Evolutionary conservation across 1,140 invertebrate genomes (phyloP), one percentile per base, ranked within the genome.

Genomic region (Drosophila trapezifrons): DNA sequence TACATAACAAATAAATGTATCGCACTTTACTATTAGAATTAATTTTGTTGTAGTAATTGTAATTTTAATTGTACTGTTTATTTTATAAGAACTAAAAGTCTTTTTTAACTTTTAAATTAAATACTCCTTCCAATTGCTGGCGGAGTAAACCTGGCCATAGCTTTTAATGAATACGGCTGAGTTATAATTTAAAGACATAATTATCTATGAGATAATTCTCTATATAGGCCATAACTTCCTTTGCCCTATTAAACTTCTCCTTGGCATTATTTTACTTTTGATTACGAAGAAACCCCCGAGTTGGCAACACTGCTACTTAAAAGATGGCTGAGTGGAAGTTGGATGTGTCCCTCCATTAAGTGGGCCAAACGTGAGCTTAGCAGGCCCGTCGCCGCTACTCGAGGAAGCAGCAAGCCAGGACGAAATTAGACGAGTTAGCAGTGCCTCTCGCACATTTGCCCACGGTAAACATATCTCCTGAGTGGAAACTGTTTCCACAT

Each of bases 391-490:
- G 40, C 42, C 49, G 60, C 32, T 71, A 63, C 74, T 77, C 46
- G 57, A 77, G 56, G 40, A 62, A 22, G 40, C 74, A 77, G 18
- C 75, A 70, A 27, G 57, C 57, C 74, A 46, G 49, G 52, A 65
- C 52, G 18, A 63, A 78, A 78, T 77, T 78, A 63, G 76, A 79
- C 71, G 60, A 76, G 52, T 66, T 55, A 47, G 46, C 59, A 64
- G 17, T 43, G 71, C 77, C 52, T 84, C 62, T 63, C 63, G 32
- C 67, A 73, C 70, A 82, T 67, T 76, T 72, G 55, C 56, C 51
- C 75, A 76, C 70, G 79, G 71, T 79, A 79, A 87, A 87, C 83
- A 87, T 69, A 83, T 87, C 63, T 70, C 60, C 75, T 59, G 72
- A 89, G 84, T 87, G 83, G 56, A 66, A 74, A 52, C 65, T 62